Evolutionary conservation across 2,888 invertebrate species (phyloP).

Genomic region (Drosophila percnosoma): DNA sequence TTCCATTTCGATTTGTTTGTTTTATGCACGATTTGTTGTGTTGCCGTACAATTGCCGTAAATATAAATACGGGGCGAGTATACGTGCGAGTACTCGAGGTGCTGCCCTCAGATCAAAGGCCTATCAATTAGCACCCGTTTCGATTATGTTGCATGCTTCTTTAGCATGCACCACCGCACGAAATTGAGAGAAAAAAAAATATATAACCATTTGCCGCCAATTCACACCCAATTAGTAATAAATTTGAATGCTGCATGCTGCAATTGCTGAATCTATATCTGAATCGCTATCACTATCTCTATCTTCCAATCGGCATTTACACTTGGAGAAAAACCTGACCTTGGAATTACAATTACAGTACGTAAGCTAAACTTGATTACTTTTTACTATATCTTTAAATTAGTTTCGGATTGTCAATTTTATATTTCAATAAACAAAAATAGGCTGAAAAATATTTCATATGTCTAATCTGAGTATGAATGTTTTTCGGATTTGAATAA

Average conservation of each 20-base stretch:
- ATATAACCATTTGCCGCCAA: slow-evolving; percentile 64
- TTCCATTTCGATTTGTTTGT: slow-evolving; percentile 62
- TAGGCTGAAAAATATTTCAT: not conserved
- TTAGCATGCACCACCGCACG: slow-evolving; percentile 34
- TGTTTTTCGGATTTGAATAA: not conserved
- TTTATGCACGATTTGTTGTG: slow-evolving; percentile 74
- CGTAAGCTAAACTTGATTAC: not conserved
- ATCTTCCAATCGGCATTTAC: slow-evolving; percentile 36
- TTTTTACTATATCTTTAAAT: not conserved
- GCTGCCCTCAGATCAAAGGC: slow-evolving; percentile 80
- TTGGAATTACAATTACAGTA: not conserved
- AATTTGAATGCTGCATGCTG: slow-evolving; percentile 80
- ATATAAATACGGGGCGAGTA: slow-evolving; percentile 68
- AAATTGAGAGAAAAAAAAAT: not conserved
- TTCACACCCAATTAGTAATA: slow-evolving; percentile 84
- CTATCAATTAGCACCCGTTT: slow-evolving; percentile 82
- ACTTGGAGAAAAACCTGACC: slow-evolving; percentile 14
- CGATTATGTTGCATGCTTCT: slow-evolving; percentile 78
- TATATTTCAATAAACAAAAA: not conserved
- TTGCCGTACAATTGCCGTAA: slow-evolving; percentile 74
- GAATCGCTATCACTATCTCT: slow-evolving; percentile 20
- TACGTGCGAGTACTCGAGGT: slow-evolving; percentile 47
- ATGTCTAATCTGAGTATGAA: rapidly evolving
- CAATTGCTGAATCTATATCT: slow-evolving; percentile 52
- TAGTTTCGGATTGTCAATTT: not conserved